Conservation (phyloP, 2,888 invertebrate species). For the Apodemia mormo region DNA sequence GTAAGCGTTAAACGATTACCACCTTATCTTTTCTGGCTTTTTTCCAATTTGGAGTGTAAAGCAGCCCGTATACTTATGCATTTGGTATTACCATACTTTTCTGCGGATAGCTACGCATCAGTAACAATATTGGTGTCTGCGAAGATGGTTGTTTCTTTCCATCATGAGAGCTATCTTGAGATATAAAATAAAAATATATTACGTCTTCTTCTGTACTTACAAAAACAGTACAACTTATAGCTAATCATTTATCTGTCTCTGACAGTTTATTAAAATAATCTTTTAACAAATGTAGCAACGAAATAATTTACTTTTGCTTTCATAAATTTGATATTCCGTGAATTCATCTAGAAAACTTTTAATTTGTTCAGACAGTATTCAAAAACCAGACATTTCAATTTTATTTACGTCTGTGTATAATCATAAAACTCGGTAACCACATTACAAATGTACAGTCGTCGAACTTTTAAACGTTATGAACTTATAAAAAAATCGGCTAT, state of each 20-base stretch:
- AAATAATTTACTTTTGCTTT: neutral
- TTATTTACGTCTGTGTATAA: constrained; percentile 12
- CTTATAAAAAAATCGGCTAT: neutral
- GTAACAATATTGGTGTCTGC: too few species aligned
- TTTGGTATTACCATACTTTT: too few species aligned
- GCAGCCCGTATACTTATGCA: too few species aligned
- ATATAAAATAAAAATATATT: too few species aligned
- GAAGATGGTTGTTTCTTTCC: too few species aligned
- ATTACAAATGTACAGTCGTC: neutral
- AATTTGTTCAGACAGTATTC: constrained; percentile 3
- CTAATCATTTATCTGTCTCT: neutral
- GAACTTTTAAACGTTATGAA: neutral
- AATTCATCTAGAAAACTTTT: constrained; percentile 15
- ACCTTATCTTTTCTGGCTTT: too few species aligned
- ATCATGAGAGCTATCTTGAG: too few species aligned
- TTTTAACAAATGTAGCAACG: neutral
- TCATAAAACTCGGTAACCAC: constrained; percentile 1
- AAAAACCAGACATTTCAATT: constrained; percentile 15
- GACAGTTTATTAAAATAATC: neutral
- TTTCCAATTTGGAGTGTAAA: too few species aligned
- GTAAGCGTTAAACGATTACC: too few species aligned
- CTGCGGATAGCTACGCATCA: too few species aligned
- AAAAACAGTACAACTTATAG: too few species aligned
- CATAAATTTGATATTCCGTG: constrained; percentile 15
- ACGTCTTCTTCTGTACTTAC: too few species aligned